Evolutionary conservation across 1,140 invertebrate genomes (phyloP).

Genomic region (Sitophilus oryzae): DNA sequence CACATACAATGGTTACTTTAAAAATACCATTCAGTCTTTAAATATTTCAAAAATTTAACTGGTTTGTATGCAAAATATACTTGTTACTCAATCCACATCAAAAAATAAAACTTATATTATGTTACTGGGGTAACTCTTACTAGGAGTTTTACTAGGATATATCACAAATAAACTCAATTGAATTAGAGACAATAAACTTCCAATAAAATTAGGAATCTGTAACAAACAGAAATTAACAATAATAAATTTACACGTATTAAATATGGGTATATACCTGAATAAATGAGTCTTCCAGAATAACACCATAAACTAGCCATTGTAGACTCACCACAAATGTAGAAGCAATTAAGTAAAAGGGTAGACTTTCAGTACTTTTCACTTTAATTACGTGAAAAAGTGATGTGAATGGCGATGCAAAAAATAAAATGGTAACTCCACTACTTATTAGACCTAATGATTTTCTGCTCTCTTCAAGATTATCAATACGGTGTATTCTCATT

Average conservation of each 20-base stretch:
- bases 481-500: constrained; percentile 27
- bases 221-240: constrained; percentile 32
- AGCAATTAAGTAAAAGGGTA: constrained; percentile 73
- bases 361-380: constrained; percentile 66
- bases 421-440: constrained; percentile 65
- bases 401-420: constrained; percentile 72
- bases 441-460: constrained; percentile 52
- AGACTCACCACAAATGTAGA: constrained; percentile 66
- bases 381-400: constrained; percentile 69
- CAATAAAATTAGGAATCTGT: constrained; percentile 66
- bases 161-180: constrained; percentile 66
- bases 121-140: constrained; percentile 13
- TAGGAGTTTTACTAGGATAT: constrained; percentile 51
- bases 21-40: too few species aligned
- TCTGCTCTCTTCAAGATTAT: constrained; percentile 16
- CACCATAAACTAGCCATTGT: constrained; percentile 72
- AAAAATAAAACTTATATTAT: background rate
- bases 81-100: too few species aligned
- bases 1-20: too few species aligned
- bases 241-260: constrained; percentile 10
- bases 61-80: too few species aligned
- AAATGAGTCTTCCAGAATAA: constrained; percentile 62
- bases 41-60: too few species aligned
- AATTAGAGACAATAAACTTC: constrained; percentile 57
- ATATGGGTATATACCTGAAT: constrained; percentile 51